Base-by-base conservation (phyloP, 2,113 vertebrate species). In the Menidia beryllina region DNA sequence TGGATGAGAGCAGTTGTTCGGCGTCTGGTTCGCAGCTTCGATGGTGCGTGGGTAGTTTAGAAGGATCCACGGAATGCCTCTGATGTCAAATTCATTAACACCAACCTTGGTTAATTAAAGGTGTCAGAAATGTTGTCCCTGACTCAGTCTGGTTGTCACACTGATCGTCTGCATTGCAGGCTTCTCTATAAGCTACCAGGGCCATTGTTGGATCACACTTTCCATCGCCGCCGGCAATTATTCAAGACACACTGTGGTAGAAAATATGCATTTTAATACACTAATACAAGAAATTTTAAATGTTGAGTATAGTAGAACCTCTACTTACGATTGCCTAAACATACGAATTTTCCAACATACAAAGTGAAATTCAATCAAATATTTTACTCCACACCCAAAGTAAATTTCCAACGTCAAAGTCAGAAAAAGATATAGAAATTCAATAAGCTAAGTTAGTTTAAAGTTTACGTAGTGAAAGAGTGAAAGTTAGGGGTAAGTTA, bases 71-170 rank as follows among this genome's bases (percentile, higher is more conserved):
- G 38, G 34, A 3, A 60, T 54, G 27, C 24, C 36, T 70, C 30
- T 25, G 7, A 34, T 58, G 24, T 49, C 20, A 34, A n/a, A 59
- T 69, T 65, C 20, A 58, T 72, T 77, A 53, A 53, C 38, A 49
- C 11, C 60, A 39, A 15, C 39, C 19, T 26, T 11, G 51, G 53
- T 53, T 66, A 13, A 70, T 26, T 39, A 36, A 52, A 58, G 38
- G 38, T 45, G 41, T 66, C 45, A 10, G 19, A 72, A 49, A 47
- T 57, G 20, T 39, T 41, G 41, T 48, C 47, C 34, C 24, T 19
- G 21, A 34, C 30, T 25, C 19, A 1, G 0, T 15, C 15, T 58
- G 21, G 7, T 47, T 34, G 25, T 56, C 36, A 38, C 19, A 1
- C 20, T 0, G 15, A 27, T 8, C 34, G 10, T 36, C 30, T 7